Evolutionary conservation across 2,888 invertebrate genomes (phyloP).

Genomic region (Andrena chrysosceles): DNA sequence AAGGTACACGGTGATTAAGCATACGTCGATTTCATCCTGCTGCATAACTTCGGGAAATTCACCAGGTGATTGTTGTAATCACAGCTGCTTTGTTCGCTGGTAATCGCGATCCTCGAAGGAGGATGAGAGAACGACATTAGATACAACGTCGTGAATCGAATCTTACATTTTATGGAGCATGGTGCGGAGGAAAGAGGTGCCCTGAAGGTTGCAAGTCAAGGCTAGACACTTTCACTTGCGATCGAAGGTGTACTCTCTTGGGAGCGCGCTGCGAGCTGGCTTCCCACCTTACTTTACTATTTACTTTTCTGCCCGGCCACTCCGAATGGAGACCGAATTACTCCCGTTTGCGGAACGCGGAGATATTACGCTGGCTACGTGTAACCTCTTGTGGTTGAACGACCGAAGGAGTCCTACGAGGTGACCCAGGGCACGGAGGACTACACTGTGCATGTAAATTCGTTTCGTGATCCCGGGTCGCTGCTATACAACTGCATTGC

Average conservation of each 20-base stretch:
- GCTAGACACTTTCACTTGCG: slow-evolving; percentile 82
- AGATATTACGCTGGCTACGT: slow-evolving; percentile 38
- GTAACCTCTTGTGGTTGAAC: slow-evolving; percentile 25
- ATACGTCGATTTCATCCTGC: neutral
- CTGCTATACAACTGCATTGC: neutral
- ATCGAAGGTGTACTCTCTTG: slow-evolving; percentile 74
- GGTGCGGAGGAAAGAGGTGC: slow-evolving; percentile 53
- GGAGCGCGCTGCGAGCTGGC: slow-evolving; percentile 78
- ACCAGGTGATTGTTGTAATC: no score
- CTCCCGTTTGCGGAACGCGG: slow-evolving; percentile 45
- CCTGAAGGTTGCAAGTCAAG: slow-evolving; percentile 84
- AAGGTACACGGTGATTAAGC: neutral
- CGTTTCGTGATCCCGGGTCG: neutral
- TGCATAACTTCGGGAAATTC: neutral
- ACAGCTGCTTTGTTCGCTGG: neutral
- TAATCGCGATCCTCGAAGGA: neutral
- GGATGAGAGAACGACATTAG: slow-evolving; percentile 45
- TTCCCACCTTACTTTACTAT: slow-evolving; percentile 81
- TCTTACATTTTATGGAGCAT: slow-evolving; percentile 49
- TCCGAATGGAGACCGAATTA: slow-evolving; percentile 38
- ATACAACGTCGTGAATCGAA: slow-evolving; percentile 40
- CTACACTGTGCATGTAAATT: slow-evolving; percentile 9
- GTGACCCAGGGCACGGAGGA: neutral
- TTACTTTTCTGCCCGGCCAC: slow-evolving; percentile 66
- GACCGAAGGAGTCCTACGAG: neutral